These are phyloP conservation scores for Rhinoderma darwinii DNA, from an alignment of 2,113 vertebrate species.

Conservation along the genomic window DNA sequence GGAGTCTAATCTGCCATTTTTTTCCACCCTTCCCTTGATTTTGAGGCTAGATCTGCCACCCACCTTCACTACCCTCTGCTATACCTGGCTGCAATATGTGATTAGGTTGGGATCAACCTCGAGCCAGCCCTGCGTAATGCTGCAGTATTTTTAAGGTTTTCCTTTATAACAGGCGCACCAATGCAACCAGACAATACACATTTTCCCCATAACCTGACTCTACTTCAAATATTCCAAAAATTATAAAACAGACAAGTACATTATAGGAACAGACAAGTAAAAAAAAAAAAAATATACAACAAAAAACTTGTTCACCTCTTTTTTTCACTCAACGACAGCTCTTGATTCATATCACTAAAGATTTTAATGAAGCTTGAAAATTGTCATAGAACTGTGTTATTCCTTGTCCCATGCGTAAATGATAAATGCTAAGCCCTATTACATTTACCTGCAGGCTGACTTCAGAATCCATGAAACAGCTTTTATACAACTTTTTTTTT, in stretches of 20 bases:
- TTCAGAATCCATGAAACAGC: constrained; percentile 22
- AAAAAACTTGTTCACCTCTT: neutral
- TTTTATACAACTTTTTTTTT: neutral
- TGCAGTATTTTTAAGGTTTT: neutral
- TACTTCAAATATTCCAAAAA: neutral
- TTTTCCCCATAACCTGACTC: neutral
- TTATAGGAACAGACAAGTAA: neutral
- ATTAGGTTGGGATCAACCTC: too few relatives aligned
- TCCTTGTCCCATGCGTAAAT: constrained; percentile 39
- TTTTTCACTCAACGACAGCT: constrained; percentile 10
- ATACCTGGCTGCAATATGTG: too few relatives aligned
- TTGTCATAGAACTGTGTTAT: constrained; percentile 43
- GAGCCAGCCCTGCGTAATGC: neutral
- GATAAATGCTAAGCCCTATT: constrained; percentile 50
- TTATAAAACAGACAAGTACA: neutral
- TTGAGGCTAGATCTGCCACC: too few relatives aligned
- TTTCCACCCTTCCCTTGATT: too few relatives aligned
- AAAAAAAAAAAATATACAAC: neutral
- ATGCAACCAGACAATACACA: neutral
- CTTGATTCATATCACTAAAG: constrained; percentile 49
- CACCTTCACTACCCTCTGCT: too few relatives aligned
- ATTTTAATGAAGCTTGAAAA: constrained; percentile 50
- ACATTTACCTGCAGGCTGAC: constrained; percentile 44
- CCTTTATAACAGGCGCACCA: neutral
- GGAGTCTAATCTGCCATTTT: too few relatives aligned